A percentile compares a stretch with the other conserved stretches of the same genome.
Evolutionary conservation across 2,888 invertebrate genomes (phyloP).

Genomic region (Myopa tessellatipennis): DNA sequence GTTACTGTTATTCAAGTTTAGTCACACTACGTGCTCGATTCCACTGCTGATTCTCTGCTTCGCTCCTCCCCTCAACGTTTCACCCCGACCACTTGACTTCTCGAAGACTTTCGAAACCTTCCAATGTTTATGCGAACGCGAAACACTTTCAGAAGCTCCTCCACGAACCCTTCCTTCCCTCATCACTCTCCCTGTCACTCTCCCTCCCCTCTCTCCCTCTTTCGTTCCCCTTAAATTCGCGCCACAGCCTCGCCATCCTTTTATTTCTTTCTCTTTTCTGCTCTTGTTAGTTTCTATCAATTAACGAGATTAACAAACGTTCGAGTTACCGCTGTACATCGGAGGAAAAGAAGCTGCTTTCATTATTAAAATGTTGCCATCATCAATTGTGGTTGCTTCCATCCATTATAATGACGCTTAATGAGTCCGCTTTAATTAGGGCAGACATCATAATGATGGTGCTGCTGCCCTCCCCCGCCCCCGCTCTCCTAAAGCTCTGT

Average conservation of each 20-base stretch:
- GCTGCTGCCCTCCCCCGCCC: not conserved
- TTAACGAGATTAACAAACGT: constrained; percentile 3
- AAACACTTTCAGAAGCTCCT: not conserved
- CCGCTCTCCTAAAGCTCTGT: not conserved
- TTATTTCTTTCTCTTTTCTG: not conserved
- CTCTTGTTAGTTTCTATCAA: not conserved
- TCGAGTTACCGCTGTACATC: constrained; percentile 34
- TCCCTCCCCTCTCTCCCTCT: not conserved
- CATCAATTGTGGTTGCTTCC: constrained; percentile 23
- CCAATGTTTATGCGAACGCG: not conserved
- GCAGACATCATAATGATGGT: constrained; percentile 39
- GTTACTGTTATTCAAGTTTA: not conserved
- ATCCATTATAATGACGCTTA: constrained; percentile 35
- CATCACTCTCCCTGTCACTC: not conserved
- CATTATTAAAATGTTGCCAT: constrained; percentile 8
- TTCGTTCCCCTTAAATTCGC: too few relatives aligned
- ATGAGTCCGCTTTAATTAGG: constrained; percentile 41
- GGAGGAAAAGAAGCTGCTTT: constrained; percentile 23
- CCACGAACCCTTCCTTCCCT: not conserved
- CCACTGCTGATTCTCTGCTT: not conserved
- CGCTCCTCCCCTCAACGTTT: not conserved
- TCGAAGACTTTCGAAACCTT: constrained; percentile 1
- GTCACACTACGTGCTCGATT: not conserved
- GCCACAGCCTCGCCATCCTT: not conserved
- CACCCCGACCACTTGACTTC: constrained; percentile 16